Percentiles rank a stretch among this genome's conserved stretches.
Evolutionary conservation across 1,140 invertebrate genomes (phyloP).

Genomic region (Chrysoperla carnea): DNA sequence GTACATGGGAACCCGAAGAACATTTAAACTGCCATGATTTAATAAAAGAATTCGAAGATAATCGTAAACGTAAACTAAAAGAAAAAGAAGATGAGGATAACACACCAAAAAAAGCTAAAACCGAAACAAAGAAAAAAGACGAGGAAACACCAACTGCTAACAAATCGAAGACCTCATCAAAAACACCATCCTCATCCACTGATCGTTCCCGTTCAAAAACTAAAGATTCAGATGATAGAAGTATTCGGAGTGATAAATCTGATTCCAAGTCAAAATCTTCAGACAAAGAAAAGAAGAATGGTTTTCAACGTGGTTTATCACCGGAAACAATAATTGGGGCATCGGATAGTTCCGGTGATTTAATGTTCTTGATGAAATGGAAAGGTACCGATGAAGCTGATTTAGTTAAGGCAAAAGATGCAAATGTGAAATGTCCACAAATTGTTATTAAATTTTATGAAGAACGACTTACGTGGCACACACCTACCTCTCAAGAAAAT

Average conservation of each 20-base stretch:
- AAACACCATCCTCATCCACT: conserved; percentile 8
- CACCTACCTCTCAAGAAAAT: conserved; percentile 42
- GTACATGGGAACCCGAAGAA: conserved; percentile 82
- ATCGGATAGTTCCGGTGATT: conserved; percentile 82
- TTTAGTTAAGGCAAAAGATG: conserved; percentile 76
- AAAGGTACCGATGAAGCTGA: conserved; percentile 92
- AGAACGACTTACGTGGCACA: conserved; percentile 88
- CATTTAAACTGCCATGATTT: conserved; percentile 87
- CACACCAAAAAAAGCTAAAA: conserved; percentile 7
- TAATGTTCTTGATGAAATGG: conserved; percentile 98
- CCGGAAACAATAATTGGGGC: conserved; percentile 92
- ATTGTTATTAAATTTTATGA: conserved; percentile 95
- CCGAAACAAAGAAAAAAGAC: conserved; percentile 9
- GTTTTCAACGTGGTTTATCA: conserved; percentile 79
- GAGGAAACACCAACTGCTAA: conserved; percentile 7
- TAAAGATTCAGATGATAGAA: conserved; percentile 5
- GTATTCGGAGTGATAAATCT: conserved; percentile 24
- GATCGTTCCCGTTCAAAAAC: conserved; percentile 3
- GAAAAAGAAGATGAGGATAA: conserved; percentile 19
- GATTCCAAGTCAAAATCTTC: conserved; percentile 19
- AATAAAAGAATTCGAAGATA: conserved; percentile 77
- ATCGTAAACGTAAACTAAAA: conserved; percentile 51
- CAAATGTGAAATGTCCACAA: conserved; percentile 84
- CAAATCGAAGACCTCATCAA: conserved; percentile 7
- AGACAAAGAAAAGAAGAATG: conserved; percentile 39